Base-by-base conservation (phyloP, 1,140 invertebrate species). In the Eriocheir sinensis region DNA sequence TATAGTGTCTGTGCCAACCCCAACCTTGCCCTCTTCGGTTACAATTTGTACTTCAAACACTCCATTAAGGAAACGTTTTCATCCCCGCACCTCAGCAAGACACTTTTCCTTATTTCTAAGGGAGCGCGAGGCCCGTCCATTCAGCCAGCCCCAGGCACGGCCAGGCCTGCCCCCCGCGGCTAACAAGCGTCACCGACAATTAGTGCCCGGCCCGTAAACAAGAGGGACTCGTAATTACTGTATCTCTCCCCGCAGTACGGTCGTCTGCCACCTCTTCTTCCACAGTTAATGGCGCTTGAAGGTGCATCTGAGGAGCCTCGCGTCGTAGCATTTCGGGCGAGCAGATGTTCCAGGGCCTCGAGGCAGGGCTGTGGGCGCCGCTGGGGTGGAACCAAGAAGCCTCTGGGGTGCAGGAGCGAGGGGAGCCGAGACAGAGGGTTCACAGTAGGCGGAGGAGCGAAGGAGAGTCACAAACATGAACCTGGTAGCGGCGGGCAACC, bases 101-200 rank as follows among this genome's bases (percentile, higher is more conserved):
- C 53, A 91, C 53, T 38, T 91, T 72, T 48, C 53, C 34, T 48
- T 38, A 41, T 41, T 41, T 41, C 40, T 41, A 8, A 34, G 36
- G 36, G 34, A 72, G n/a, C 60, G 60, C 60, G 21, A 72, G 27
- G 60, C 21, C 3, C 27, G 21, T 72, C 60, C 8, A 72, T 0
- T 72, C 60, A n/a, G 60, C 60, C 60, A 72, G n/a, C n/a, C n/a
- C n/a, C n/a, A n/a, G n/a, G n/a, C n/a, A n/a, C n/a, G n/a, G 0
- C 86, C 34, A 89, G 40, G 44, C n/a, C 81, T 80, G 0, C 41
- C n/a, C 38, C n/a, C 72, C 36, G 48, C 38, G 60, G 12, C 86
- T 94, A 94, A 94, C 93, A 94, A 94, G 60, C 93, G 72, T 94
- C 93, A 80, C 53, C 86, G 72, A 48, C 88, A 94, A 94, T 94